Evolutionary conservation across 2,113 vertebrate genomes (phyloP).

Genomic region (Phyllostomus discolor): DNA sequence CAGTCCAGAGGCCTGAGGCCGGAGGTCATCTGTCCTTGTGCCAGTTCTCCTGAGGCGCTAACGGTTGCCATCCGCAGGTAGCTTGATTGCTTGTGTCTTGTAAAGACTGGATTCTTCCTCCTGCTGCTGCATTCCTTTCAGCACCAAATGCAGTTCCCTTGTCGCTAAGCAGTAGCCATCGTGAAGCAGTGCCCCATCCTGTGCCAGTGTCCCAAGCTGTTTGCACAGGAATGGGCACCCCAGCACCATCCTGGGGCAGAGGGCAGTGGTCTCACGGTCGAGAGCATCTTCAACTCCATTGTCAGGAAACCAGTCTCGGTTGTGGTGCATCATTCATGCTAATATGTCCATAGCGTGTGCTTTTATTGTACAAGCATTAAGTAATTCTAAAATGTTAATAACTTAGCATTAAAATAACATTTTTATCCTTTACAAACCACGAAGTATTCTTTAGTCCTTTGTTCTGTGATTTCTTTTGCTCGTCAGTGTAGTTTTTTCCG

Average conservation of each 20-base stretch:
- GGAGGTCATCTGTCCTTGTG: slow-evolving; percentile 96
- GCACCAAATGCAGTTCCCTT: too few relatives aligned
- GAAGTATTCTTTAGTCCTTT: neutral
- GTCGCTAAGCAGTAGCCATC: neutral
- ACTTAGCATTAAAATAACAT: neutral
- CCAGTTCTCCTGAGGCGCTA: slow-evolving; percentile 92
- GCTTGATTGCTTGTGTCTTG: neutral
- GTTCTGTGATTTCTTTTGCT: neutral
- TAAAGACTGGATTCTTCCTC: neutral
- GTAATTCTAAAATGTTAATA: neutral
- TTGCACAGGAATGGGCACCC: accelerated
- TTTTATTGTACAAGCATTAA: neutral
- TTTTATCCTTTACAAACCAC: neutral
- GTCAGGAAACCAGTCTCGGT: neutral
- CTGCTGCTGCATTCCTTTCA: too few relatives aligned
- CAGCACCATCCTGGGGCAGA: neutral
- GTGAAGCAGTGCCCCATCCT: neutral
- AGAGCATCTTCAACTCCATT: accelerated
- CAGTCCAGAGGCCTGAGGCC: slow-evolving; percentile 93
- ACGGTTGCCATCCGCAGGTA: slow-evolving; percentile 97
- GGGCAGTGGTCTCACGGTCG: neutral
- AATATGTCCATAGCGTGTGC: neutral
- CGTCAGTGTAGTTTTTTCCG: neutral
- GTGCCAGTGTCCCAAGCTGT: neutral
- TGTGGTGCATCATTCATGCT: neutral